Percentiles rank a stretch among this genome's conserved stretches.
Evolutionary conservation across 2,888 invertebrate species (phyloP).

Genomic region (Mechanitis mazaeus): DNA sequence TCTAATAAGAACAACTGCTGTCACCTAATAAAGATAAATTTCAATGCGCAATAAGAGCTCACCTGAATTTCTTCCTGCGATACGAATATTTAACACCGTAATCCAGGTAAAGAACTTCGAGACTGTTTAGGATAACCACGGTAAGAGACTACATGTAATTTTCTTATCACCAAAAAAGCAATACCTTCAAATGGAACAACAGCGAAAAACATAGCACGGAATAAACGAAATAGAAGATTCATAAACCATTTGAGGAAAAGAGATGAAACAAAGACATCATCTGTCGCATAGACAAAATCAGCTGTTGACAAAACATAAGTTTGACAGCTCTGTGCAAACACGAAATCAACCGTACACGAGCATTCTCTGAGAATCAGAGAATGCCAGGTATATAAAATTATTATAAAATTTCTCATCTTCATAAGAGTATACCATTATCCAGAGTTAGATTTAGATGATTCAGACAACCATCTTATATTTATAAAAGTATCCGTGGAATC

Average conservation of each 20-base stretch:
- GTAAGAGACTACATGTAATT: slow-evolving; percentile 46
- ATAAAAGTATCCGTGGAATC: too few species aligned
- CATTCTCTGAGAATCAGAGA: too few species aligned
- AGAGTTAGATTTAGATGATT: too few species aligned
- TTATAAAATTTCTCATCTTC: too few species aligned
- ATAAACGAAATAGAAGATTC: slow-evolving; percentile 36
- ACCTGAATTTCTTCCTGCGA: slow-evolving; percentile 46
- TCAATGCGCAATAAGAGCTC: slow-evolving; percentile 60
- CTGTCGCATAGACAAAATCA: slow-evolving; percentile 47
- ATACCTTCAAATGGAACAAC: slow-evolving; percentile 57
- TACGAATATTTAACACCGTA: slow-evolving; percentile 39
- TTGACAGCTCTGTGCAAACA: slow-evolving; percentile 1
- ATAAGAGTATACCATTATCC: too few species aligned
- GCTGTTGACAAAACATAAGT: slow-evolving; percentile 36
- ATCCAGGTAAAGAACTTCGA: slow-evolving; percentile 44
- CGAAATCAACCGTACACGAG: neutral
- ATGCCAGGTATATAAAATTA: too few species aligned
- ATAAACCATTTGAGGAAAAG: slow-evolving; percentile 37
- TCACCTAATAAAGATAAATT: slow-evolving; percentile 41
- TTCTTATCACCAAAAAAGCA: slow-evolving; percentile 55
- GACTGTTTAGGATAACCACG: slow-evolving; percentile 47
- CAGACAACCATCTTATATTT: too few species aligned
- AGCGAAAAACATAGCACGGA: slow-evolving; percentile 56
- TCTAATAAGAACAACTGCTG: slow-evolving; percentile 52
- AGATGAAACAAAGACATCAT: slow-evolving; percentile 21